A percentile compares a stretch with the other conserved stretches of the same genome.
Evolutionary conservation across 2,797 vertebrate species (phyloP).

Genomic region (Morelia viridis): DNA sequence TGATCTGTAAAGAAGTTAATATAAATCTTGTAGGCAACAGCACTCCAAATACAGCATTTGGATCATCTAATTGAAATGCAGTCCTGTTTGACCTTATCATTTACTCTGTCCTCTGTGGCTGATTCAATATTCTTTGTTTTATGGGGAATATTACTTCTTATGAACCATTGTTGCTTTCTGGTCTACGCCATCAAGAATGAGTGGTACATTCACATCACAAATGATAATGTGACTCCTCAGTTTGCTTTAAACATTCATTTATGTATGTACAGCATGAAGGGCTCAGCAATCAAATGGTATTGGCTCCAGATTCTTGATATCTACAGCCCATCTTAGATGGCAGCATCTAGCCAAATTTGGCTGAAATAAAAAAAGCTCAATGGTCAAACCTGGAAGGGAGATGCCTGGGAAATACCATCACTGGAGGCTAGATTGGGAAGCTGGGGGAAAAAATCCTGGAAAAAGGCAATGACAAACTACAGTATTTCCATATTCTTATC

Average conservation of each 20-base stretch:
- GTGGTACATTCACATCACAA: not conserved
- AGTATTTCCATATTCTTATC: not conserved
- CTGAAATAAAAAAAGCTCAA: not conserved
- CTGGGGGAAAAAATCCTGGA: not conserved
- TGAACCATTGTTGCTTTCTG: not conserved
- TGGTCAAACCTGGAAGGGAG: not conserved
- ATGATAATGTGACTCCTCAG: not conserved
- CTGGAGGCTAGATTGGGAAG: not conserved
- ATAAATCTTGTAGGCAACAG: not conserved
- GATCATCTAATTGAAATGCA: not conserved
- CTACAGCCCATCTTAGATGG: not conserved
- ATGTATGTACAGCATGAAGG: not conserved
- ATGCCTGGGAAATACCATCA: not conserved
- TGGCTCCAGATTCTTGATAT: not conserved
- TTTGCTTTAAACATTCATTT: not conserved
- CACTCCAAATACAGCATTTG: not conserved
- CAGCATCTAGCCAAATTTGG: not conserved
- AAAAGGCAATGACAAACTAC: not conserved
- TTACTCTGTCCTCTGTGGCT: not conserved
- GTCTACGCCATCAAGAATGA: not conserved
- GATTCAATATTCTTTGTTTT: not conserved
- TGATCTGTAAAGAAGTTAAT: constrained; percentile 2
- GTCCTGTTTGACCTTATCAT: not conserved
- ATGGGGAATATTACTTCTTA: not conserved
- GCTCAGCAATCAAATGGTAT: not conserved